Conservation (phyloP, 2,888 invertebrate species). For the Drosophila monieri region DNA sequence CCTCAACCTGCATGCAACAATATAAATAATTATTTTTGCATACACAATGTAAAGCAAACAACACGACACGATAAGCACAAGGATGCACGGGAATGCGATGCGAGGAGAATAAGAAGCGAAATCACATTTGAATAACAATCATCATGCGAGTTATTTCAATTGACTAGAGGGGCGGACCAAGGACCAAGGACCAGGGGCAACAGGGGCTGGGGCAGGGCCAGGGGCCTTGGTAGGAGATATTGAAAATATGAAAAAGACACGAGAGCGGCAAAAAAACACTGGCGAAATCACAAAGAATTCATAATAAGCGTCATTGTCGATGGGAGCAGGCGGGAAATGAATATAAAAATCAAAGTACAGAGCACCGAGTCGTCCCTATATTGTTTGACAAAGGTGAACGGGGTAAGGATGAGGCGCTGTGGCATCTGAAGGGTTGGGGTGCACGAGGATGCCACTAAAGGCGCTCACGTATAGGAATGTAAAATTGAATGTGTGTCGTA, state of each 20-base stretch:
- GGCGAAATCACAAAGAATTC: constrained; percentile 80
- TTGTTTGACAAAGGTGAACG: constrained; percentile 58
- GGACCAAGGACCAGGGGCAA: too few relatives aligned
- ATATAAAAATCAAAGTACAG: constrained; percentile 61
- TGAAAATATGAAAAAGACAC: constrained; percentile 69
- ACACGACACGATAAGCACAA: constrained; percentile 50
- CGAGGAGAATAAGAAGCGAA: constrained; percentile 56
- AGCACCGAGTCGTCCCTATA: constrained; percentile 41
- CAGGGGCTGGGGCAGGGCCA: neutral
- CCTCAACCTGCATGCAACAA: constrained; percentile 63
- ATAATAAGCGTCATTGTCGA: constrained; percentile 82
- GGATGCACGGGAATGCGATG: constrained; percentile 59
- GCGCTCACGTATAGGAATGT: constrained; percentile 51
- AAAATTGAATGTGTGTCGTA: constrained; percentile 69
- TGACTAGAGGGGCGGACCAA: constrained; percentile 24
- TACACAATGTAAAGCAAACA: constrained; percentile 75
- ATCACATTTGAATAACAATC: constrained; percentile 80
- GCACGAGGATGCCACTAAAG: constrained; percentile 5
- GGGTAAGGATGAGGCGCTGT: constrained; percentile 45
- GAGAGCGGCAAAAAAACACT: constrained; percentile 50
- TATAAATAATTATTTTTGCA: constrained; percentile 80
- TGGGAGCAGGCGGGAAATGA: constrained; percentile 75
- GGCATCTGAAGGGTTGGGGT: neutral
- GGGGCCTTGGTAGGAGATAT: constrained; percentile 50
- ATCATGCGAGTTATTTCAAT: constrained; percentile 74